phyloP scores from a whole-genome alignment of 2,797 vertebrate genomes.

The Aeoliscus strigatus region DNA sequence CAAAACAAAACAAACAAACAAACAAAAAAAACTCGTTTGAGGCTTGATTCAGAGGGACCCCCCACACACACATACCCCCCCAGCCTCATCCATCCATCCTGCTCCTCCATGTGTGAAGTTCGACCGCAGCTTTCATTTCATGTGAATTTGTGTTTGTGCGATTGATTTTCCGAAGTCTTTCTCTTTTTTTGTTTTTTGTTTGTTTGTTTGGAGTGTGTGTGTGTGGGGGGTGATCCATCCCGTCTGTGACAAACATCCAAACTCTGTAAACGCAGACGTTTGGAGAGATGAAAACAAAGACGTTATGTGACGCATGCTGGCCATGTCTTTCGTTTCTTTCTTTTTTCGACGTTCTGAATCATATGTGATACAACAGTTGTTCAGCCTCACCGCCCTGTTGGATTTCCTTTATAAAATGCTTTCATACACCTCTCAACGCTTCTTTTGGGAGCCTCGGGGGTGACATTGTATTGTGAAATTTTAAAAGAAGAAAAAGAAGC shows the following conservation, averaged over 20 bases:
- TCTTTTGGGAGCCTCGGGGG: conserved; percentile 46
- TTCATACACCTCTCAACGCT: conserved; percentile 29
- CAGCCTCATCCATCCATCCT: no score
- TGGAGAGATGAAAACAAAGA: conserved; percentile 32
- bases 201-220: no score
- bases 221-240: no score
- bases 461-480: conserved; percentile 20
- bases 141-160: no score
- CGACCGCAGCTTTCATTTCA: no score
- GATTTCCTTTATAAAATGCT: conserved; percentile 77
- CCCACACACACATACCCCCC: no score
- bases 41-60: no score
- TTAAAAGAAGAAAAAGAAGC: no score
- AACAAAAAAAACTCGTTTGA: no score
- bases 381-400: conserved; percentile 75
- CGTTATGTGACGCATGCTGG: conserved; percentile 88
- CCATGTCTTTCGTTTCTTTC: conserved; percentile 73
- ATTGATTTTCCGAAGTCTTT: conserved; percentile 29
- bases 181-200: conserved; percentile 17
- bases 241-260: conserved; percentile 63
- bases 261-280: conserved; percentile 33
- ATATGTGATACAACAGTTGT: conserved; percentile 75
- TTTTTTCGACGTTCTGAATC: conserved; percentile 69
- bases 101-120: no score
- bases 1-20: no score